A percentile compares a stretch with the other conserved stretches of the same genome.
Conservation (phyloP, 2,797 vertebrate species). For the Eurystomus glaucurus region DNA sequence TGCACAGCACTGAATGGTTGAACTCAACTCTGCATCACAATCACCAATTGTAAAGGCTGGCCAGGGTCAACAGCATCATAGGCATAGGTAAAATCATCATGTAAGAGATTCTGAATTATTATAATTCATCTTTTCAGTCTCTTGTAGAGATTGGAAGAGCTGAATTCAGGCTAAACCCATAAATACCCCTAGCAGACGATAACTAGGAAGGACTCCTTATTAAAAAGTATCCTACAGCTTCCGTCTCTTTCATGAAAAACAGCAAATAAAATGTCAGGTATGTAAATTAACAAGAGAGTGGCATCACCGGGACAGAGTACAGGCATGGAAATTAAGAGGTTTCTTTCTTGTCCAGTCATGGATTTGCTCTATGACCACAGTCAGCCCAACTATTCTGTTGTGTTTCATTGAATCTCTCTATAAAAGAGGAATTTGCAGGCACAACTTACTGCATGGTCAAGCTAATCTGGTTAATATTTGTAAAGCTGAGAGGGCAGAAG, state of each 20-base stretch:
- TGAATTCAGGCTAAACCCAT: not conserved
- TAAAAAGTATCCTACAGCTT: not conserved
- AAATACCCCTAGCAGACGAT: not conserved
- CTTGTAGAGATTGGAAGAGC: not conserved
- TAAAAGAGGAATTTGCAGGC: conserved; percentile 19
- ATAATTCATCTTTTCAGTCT: not conserved
- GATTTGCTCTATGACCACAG: not conserved
- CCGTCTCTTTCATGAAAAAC: not conserved
- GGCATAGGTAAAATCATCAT: not conserved
- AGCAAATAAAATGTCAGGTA: not conserved
- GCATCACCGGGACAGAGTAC: not conserved
- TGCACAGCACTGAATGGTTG: rapidly evolving
- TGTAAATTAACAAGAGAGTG: not conserved
- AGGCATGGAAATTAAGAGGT: not conserved
- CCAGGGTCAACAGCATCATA: not conserved
- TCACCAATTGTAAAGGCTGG: not conserved
- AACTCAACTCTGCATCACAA: rapidly evolving
- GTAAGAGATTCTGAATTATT: not conserved
- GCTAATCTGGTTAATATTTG: conserved; percentile 20
- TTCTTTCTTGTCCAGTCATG: not conserved
- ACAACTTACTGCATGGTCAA: not conserved
- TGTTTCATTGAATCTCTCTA: conserved; percentile 13
- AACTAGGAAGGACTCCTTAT: not conserved
- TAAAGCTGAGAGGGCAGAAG: not conserved
- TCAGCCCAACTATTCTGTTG: not conserved